phyloP scores from a whole-genome alignment of 2,113 vertebrate species.

The Pseudorhombus dupliciocellatus region DNA sequence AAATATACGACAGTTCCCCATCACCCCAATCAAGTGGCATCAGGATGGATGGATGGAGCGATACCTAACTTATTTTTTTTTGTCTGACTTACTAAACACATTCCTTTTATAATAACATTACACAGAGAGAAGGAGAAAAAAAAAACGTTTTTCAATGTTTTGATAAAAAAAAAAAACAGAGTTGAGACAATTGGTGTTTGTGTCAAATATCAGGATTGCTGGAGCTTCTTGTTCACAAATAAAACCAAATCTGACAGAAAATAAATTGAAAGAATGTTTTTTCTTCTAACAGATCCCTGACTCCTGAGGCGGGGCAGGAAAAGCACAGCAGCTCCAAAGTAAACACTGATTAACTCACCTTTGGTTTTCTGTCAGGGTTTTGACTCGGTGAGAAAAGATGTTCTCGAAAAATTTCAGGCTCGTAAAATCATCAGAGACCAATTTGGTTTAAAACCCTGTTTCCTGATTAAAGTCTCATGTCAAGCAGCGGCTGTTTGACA shows the following conservation, averaged over 20 bases:
- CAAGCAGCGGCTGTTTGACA: too few relatives aligned
- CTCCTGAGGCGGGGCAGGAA: not conserved
- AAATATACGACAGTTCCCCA: too few relatives aligned
- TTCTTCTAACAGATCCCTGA: not conserved
- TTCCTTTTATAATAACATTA: too few relatives aligned
- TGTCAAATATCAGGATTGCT: not conserved
- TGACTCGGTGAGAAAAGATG: not conserved
- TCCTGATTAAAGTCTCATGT: too few relatives aligned
- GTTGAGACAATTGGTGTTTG: not conserved
- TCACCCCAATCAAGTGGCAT: too few relatives aligned
- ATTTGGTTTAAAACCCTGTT: too few relatives aligned
- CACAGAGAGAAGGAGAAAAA: too few relatives aligned
- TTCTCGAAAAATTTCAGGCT: not conserved
- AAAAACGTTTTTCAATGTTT: too few relatives aligned
- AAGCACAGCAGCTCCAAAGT: too few relatives aligned
- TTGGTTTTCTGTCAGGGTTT: slow-evolving; percentile 8
- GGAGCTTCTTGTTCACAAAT: not conserved
- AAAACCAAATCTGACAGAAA: not conserved
- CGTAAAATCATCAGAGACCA: too few relatives aligned
- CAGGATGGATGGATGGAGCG: not conserved
- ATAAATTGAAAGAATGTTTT: not conserved
- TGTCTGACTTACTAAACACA: not conserved
- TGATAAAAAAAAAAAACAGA: not conserved
- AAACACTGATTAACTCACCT: slow-evolving; percentile 7
- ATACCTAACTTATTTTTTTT: not conserved